A percentile compares a stretch with the other conserved stretches of the same genome.
phyloP scores from a whole-genome alignment of 64 coral and sea anemone species.

The Trachythela sp. region DNA sequence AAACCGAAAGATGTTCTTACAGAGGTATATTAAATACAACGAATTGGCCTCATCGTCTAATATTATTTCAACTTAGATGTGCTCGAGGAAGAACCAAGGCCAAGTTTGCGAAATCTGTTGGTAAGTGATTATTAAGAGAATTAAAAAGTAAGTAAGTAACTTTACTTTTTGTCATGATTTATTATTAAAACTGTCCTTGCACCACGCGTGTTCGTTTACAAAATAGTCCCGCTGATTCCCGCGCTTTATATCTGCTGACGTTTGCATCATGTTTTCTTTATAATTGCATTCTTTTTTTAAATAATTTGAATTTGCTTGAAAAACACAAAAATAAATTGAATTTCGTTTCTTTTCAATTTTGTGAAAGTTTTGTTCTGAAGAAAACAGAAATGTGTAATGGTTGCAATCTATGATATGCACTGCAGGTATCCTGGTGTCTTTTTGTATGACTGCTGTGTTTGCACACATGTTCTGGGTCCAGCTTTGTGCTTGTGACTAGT shows the following conservation, averaged over 20 bases:
- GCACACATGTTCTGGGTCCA: no score
- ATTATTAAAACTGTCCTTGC: no score
- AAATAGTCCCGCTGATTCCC: neutral
- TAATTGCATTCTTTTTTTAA: neutral
- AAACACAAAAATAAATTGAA: neutral
- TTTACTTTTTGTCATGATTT: neutral
- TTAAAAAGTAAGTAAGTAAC: neutral
- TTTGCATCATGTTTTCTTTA: neutral
- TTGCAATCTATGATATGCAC: neutral
- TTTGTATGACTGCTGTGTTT: no score
- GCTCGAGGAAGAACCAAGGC: conserved; percentile 16
- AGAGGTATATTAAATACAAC: no score
- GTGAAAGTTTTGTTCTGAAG: neutral
- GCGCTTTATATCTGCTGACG: conserved; percentile 8
- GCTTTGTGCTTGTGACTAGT: no score
- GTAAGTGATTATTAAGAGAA: neutral
- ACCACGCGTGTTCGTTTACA: neutral
- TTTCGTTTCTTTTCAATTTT: neutral
- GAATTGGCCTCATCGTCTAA: no score
- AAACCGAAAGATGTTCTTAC: no score
- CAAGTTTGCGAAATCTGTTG: conserved; percentile 6
- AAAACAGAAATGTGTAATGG: neutral
- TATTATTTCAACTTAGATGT: neutral
- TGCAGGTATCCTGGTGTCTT: neutral
- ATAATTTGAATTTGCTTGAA: neutral